A percentile compares a stretch with the other conserved stretches of the same genome.
Conservation (phyloP, 2,797 vertebrate genomes). For the Hydrocynus forskahlii region DNA sequence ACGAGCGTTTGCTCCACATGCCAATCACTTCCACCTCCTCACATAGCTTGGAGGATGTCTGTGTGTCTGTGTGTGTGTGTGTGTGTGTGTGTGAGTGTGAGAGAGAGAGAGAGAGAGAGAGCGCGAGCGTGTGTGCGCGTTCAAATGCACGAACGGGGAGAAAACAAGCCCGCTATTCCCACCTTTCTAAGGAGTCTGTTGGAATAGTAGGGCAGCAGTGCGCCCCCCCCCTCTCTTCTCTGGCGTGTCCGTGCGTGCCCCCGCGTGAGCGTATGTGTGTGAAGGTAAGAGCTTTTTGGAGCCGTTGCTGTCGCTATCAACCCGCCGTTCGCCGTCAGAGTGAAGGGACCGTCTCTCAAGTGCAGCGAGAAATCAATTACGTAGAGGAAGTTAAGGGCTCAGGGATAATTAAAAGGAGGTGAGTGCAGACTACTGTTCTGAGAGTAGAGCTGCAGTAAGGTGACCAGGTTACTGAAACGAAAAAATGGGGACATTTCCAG, state of each 20-base stretch:
- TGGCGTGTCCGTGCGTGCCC: background rate
- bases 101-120: too few species aligned
- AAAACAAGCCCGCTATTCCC: background rate
- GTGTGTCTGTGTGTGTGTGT: background rate
- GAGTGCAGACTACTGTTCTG: background rate
- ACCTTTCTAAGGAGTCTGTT: background rate
- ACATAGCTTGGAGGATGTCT: background rate
- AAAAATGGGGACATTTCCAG: too few species aligned
- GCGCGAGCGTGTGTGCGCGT: conserved; percentile 1
- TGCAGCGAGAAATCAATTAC: conserved; percentile 2
- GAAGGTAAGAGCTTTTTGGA: conserved; percentile 7
- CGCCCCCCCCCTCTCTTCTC: background rate
- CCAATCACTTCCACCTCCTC: conserved; percentile 33
- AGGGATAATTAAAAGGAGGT: background rate
- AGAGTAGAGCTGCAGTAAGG: background rate
- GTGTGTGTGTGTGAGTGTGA: too few species aligned
- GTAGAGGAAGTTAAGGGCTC: conserved; percentile 20
- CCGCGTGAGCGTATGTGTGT: background rate
- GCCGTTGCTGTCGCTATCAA: conserved; percentile 15
- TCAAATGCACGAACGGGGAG: background rate
- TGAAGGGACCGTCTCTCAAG: conserved; percentile 48
- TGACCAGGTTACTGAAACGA: too few species aligned
- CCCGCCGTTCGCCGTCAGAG: conserved; percentile 15
- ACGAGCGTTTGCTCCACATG: conserved; percentile 20
- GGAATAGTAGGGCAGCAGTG: background rate